Percentiles rank a stretch among this genome's conserved stretches.
Conservation (phyloP, 2,888 invertebrate species). For the Ellobium chinense region DNA sequence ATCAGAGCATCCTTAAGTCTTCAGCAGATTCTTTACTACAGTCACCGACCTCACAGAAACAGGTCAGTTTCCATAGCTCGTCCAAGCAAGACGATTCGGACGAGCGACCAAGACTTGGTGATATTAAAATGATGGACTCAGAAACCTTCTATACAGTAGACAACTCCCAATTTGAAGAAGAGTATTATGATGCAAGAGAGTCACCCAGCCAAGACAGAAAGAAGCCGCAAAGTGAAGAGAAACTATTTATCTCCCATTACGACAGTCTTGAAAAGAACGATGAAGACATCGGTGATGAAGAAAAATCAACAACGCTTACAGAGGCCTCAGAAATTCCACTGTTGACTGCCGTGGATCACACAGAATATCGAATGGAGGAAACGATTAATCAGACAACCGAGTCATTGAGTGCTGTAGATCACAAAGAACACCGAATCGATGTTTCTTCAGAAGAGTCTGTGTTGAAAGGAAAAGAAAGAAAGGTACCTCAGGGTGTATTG, state of each 20-base stretch:
- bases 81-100: not conserved
- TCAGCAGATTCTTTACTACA: no score
- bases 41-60: not conserved
- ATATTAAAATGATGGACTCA: not conserved
- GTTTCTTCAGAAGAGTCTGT: not conserved
- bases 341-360: not conserved
- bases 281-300: no score
- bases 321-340: not conserved
- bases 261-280: not conserved
- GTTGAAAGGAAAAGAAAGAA: not conserved
- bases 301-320: not conserved
- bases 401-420: not conserved
- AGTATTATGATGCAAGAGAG: constrained; percentile 10
- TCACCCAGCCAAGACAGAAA: not conserved
- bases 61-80: not conserved
- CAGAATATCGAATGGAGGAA: not conserved
- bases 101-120: not conserved
- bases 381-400: not conserved
- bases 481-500: not conserved
- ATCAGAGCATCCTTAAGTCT: not conserved
- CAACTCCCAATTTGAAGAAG: constrained; percentile 14
- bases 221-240: not conserved
- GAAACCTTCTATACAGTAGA: constrained; percentile 5
- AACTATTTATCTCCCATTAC: not conserved
- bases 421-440: not conserved